Evolutionary conservation across 2,888 invertebrate genomes (phyloP), one percentile per base, ranked within the genome.

Genomic region (Sminthurides aquaticus): DNA sequence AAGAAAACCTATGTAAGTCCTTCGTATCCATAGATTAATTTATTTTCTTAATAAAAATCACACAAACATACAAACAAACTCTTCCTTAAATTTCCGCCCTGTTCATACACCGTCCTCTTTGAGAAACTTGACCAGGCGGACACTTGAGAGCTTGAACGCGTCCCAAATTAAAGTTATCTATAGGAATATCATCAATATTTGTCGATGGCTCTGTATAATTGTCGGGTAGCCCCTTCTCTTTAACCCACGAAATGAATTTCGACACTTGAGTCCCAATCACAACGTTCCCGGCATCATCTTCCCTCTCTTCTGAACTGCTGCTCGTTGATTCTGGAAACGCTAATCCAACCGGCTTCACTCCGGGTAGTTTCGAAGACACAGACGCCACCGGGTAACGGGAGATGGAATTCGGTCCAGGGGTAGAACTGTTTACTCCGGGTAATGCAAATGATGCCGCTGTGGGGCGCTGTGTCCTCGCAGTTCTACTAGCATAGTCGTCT

Each of bases 161-260:
- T 26, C 49, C 2, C 60, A 60, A 27, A 24, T 25, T 2, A 22
- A 43, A 60, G 2, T 26, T 27, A 20, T 49, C 49, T 1, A 49
- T 15, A 26, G 25, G 5, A 11, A 29, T 49, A n/a, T 60, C 27
- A 20, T 3, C 11, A 11, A 29, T 52, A 20, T 52, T 22, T 49
- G 49, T 18, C 1, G 49, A 34, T 1, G 60, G 49, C 11, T 60
- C 60, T 18, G 49, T n/a, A n/a, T 49, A 60, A 60, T 60, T 60
- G 1, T 49, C 49, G 1, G 60, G 49, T 22, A 60, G 49, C 15
- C 60, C 60, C 26, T 60, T 49, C 1, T 15, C 26, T 49, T 60
- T 25, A 26, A 49, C 49, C 60, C 60, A 60, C 22, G 25, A 20
- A 18, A 60, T 2, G 43, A 60, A 60, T 49, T 49, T 49, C 11